phyloP scores from a whole-genome alignment of 1,140 invertebrate genomes.

The Phortica variegata region DNA sequence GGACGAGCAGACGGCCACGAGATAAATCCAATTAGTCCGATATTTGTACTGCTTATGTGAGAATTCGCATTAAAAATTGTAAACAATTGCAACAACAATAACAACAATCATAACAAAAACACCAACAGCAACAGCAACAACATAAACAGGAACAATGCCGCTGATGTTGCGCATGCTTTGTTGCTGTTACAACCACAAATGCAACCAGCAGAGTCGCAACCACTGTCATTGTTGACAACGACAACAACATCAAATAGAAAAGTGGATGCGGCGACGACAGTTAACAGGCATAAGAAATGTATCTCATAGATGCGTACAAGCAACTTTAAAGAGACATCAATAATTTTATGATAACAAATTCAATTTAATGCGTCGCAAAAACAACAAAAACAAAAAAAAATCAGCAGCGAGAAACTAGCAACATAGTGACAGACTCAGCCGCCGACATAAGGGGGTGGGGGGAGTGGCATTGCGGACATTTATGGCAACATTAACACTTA shows the following conservation, averaged over 20 bases:
- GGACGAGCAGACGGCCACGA: constrained; percentile 26
- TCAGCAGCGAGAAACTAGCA: no score
- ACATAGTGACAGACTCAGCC: no score
- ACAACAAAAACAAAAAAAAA: constrained; percentile 2
- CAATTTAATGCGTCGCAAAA: constrained; percentile 31
- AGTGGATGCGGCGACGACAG: no score
- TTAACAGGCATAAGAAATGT: constrained; percentile 23
- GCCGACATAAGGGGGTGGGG: not conserved
- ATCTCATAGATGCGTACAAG: constrained; percentile 28
- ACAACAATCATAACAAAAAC: constrained; percentile 41
- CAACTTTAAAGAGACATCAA: constrained; percentile 44
- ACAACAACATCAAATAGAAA: constrained; percentile 13
- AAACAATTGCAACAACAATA: constrained; percentile 54
- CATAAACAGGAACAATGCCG: constrained; percentile 1
- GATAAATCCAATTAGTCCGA: constrained; percentile 58
- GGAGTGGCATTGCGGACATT: constrained; percentile 27
- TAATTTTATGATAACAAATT: constrained; percentile 57
- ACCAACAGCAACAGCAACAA: constrained; percentile 22
- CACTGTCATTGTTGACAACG: constrained; percentile 16
- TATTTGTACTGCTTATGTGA: constrained; percentile 57
- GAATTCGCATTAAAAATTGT: constrained; percentile 56
- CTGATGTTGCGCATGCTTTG: no score
- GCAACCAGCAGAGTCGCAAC: not conserved
- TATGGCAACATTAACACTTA: constrained; percentile 61
- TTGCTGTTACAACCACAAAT: not conserved